phyloP scores from a whole-genome alignment of 1,140 invertebrate species.

The Scylla paramamosain region DNA sequence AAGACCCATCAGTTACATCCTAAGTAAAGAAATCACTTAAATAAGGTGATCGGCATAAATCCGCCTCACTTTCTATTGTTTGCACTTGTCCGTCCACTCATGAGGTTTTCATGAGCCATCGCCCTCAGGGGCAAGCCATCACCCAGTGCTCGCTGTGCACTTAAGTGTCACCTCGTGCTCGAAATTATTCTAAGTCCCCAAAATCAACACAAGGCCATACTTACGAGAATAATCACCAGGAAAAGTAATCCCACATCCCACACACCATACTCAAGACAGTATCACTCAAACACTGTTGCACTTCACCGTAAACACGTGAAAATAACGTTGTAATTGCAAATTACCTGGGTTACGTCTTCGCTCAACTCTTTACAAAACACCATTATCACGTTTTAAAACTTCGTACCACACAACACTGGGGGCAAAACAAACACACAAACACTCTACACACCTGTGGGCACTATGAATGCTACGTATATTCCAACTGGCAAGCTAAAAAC shows the following conservation, averaged over 20 bases:
- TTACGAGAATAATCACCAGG: slow-evolving; percentile 33
- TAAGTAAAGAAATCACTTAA: background rate
- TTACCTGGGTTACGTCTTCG: background rate
- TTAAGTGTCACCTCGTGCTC: background rate
- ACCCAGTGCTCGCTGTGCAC: background rate
- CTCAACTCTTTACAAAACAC: slow-evolving; percentile 64
- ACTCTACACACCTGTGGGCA: slow-evolving; percentile 62
- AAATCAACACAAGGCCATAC: slow-evolving; percentile 18
- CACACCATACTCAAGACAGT: background rate
- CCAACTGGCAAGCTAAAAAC: slow-evolving; percentile 54
- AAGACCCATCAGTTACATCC: background rate
- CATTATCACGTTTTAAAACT: slow-evolving; percentile 63
- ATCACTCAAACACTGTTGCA: background rate
- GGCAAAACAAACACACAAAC: slow-evolving; percentile 28
- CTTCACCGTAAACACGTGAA: background rate
- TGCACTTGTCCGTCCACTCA: background rate
- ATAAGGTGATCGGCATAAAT: background rate
- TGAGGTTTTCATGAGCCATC: background rate
- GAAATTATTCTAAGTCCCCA: slow-evolving; percentile 53
- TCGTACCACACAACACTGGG: slow-evolving; percentile 40
- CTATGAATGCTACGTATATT: slow-evolving; percentile 53
- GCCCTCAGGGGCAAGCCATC: background rate
- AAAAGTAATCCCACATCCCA: background rate
- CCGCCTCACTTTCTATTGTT: background rate
- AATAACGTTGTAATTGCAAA: slow-evolving; percentile 5